Percentiles rank a stretch among this genome's conserved stretches.
Conservation (phyloP, 2,797 vertebrate species). For the Brachyalestes nurse region DNA sequence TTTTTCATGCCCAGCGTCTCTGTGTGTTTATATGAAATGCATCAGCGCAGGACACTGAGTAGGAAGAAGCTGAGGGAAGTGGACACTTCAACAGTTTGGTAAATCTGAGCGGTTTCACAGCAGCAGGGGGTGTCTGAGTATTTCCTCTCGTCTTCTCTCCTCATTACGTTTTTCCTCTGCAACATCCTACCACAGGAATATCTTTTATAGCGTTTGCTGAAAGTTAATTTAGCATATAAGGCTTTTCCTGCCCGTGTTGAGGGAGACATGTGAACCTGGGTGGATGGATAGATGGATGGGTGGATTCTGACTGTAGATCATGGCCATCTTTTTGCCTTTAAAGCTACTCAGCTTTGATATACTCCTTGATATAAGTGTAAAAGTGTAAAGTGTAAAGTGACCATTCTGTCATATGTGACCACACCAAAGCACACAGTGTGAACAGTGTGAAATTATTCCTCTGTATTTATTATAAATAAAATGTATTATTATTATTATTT, state of each 20-base stretch:
- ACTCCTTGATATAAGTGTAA: too few relatives aligned
- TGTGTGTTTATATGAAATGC: neutral
- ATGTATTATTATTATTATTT: too few relatives aligned
- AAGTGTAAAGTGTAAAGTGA: too few relatives aligned
- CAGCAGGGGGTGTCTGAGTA: slow-evolving; percentile 2
- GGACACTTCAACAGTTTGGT: neutral
- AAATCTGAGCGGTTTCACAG: neutral
- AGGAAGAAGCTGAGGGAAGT: neutral
- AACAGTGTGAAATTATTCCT: too few relatives aligned
- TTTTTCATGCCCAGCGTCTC: slow-evolving; percentile 18
- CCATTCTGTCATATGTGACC: too few relatives aligned
- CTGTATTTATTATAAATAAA: too few relatives aligned
- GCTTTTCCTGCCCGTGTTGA: slow-evolving; percentile 32
- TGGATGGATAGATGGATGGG: neutral
- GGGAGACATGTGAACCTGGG: neutral
- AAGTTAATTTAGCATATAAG: slow-evolving; percentile 3
- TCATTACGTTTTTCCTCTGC: slow-evolving; percentile 17
- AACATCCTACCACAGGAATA: neutral
- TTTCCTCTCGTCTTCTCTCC: neutral
- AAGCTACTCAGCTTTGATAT: neutral
- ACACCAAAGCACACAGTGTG: too few relatives aligned
- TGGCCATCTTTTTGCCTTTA: too few relatives aligned
- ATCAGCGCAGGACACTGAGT: neutral
- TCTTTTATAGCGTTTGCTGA: neutral
- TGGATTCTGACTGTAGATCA: neutral